phyloP scores from a whole-genome alignment of 2,797 vertebrate species.

The Spinus olivaceus region DNA sequence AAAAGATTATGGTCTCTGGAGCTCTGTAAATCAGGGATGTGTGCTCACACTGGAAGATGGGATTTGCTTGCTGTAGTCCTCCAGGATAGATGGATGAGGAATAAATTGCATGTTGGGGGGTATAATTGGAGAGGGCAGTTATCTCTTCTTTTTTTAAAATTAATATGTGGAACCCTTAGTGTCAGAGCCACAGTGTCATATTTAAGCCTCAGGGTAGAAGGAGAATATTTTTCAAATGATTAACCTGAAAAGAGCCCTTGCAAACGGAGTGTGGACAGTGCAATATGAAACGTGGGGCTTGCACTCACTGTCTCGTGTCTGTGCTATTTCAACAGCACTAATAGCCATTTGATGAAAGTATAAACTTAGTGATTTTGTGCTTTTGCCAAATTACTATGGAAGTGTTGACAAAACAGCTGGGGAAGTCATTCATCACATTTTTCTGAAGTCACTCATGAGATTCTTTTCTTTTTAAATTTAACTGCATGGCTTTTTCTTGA shows the following conservation, averaged over 20 bases:
- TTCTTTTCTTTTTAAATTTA: constrained; percentile 36
- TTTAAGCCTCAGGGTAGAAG: neutral
- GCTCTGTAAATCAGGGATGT: neutral
- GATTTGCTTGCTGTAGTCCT: neutral
- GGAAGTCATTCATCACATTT: constrained; percentile 45
- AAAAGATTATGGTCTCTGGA: neutral
- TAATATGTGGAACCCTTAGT: neutral
- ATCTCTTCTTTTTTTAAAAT: neutral
- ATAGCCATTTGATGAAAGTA: constrained; percentile 24
- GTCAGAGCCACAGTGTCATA: neutral
- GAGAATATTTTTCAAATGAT: neutral
- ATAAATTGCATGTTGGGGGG: neutral
- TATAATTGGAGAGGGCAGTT: neutral
- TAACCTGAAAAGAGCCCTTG: neutral
- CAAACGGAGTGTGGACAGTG: neutral
- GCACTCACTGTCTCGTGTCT: neutral
- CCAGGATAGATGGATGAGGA: neutral
- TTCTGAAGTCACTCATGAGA: constrained; percentile 33
- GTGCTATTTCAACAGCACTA: neutral
- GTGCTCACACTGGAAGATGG: neutral
- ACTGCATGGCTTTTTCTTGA: neutral
- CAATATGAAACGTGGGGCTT: neutral
- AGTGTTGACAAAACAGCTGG: constrained; percentile 59
- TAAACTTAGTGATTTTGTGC: constrained; percentile 36
- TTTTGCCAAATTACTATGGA: constrained; percentile 65